Conservation (phyloP, 2,888 invertebrate species). For the Asteroscopus sphinx region DNA sequence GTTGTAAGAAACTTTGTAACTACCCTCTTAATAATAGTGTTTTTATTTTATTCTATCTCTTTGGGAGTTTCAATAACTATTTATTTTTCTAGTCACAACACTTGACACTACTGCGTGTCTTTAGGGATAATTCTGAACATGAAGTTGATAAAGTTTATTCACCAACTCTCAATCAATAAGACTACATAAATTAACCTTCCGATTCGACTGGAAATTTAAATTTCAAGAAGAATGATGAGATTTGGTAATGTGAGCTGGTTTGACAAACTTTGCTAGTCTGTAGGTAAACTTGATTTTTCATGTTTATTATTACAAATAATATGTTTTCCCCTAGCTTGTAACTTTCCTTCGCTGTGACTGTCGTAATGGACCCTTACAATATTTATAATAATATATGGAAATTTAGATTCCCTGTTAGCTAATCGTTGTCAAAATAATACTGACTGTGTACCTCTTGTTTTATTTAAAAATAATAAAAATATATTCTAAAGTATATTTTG, state of each 20-base stretch:
- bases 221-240: constrained; percentile 43
- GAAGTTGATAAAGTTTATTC: constrained; percentile 46
- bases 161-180: constrained; percentile 28
- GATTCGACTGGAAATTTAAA: constrained; percentile 42
- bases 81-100: constrained; percentile 82
- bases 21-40: constrained; percentile 70
- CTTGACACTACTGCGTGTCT: constrained; percentile 72
- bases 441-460: constrained; percentile 75
- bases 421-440: constrained; percentile 75
- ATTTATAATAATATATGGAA: constrained; percentile 65
- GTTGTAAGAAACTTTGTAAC: constrained; percentile 63
- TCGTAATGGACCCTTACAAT: constrained; percentile 55
- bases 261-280: constrained; percentile 11
- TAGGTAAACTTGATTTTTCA: constrained; percentile 37
- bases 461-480: constrained; percentile 69
- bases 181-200: constrained; percentile 33
- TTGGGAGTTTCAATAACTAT: constrained; percentile 66
- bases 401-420: constrained; percentile 78
- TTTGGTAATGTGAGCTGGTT: constrained; percentile 21
- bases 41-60: constrained; percentile 74
- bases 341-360: constrained; percentile 53
- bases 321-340: constrained; percentile 45
- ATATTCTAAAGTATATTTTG: constrained; percentile 65
- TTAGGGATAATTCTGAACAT: constrained; percentile 60
- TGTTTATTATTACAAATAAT: constrained; percentile 43